Conservation (phyloP, 2,113 vertebrate genomes). For the Aldabrachelys gigantea region DNA sequence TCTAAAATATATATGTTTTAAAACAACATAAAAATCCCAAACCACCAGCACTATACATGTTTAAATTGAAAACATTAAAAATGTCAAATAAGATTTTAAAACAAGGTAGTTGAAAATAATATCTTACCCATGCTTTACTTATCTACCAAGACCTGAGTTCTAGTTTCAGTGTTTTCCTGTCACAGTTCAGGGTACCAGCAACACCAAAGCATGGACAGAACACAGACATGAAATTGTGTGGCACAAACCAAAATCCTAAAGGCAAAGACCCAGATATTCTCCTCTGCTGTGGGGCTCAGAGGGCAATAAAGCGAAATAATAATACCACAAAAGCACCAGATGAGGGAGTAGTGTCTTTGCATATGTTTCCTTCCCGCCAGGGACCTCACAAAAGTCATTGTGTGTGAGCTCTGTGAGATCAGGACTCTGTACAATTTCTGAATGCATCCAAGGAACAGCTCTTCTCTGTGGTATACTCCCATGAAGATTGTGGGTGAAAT, state of each 20-base stretch:
- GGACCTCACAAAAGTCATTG: background rate
- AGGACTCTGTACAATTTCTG: slow-evolving; percentile 5
- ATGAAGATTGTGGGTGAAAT: slow-evolving; percentile 4
- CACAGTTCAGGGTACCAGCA: background rate
- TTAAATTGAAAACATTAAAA: background rate
- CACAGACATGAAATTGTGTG: background rate
- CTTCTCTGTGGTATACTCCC: background rate
- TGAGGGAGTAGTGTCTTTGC: background rate
- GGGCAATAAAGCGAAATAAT: background rate
- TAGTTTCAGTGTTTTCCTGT: background rate
- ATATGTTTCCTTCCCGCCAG: background rate
- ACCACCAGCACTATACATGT: background rate
- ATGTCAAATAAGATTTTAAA: background rate
- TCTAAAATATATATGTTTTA: background rate
- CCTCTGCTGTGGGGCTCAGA: slow-evolving; percentile 1
- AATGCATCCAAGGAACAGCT: slow-evolving; percentile 20
- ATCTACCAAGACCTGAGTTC: background rate
- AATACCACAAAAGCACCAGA: background rate
- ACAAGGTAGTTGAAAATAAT: background rate
- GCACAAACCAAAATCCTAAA: background rate
- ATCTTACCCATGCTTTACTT: too few species aligned
- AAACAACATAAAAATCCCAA: background rate
- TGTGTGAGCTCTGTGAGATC: slow-evolving; percentile 16
- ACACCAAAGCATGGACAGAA: background rate
- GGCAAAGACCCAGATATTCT: background rate